A percentile compares a stretch with the other conserved stretches of the same genome.
Evolutionary conservation across 2,113 vertebrate species (phyloP).

Genomic region (Arenaria interpres): DNA sequence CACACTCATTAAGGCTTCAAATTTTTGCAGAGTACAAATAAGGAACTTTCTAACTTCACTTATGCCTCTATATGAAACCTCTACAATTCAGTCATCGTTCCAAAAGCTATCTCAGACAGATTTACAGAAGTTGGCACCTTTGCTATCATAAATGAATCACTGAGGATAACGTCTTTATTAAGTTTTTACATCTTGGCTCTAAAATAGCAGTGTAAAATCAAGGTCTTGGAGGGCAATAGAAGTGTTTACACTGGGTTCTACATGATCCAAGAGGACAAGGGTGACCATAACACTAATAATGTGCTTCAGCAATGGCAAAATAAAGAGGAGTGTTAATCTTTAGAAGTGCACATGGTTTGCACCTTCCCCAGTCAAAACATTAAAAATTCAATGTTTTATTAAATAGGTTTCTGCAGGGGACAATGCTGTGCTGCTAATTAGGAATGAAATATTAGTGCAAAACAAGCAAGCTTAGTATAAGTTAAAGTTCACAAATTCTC

Average conservation of each 20-base stretch:
- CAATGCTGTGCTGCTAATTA: not conserved
- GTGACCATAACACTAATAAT: not conserved
- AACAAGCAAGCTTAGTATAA: not conserved
- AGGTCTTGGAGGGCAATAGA: not conserved
- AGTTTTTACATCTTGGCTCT: not conserved
- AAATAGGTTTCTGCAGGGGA: not conserved
- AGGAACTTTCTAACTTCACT: not conserved
- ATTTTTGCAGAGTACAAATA: not conserved
- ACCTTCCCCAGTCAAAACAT: constrained; percentile 7
- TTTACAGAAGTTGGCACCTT: constrained; percentile 16
- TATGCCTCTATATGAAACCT: not conserved
- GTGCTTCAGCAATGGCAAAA: not conserved
- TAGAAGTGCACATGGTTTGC: not conserved
- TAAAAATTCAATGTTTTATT: constrained; percentile 51
- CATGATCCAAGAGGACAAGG: not conserved
- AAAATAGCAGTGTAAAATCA: not conserved
- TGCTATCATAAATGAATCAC: constrained; percentile 2
- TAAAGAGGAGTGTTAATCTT: not conserved
- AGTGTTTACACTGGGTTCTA: not conserved
- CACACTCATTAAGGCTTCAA: not conserved
- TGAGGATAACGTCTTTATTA: not conserved
- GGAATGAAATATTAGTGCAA: not conserved
- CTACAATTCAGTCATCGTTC: not conserved
- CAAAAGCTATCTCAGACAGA: constrained; percentile 5
- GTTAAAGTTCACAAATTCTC: not conserved